Conservation (phyloP, 2,888 invertebrate species). For the Proisotoma minuta region DNA sequence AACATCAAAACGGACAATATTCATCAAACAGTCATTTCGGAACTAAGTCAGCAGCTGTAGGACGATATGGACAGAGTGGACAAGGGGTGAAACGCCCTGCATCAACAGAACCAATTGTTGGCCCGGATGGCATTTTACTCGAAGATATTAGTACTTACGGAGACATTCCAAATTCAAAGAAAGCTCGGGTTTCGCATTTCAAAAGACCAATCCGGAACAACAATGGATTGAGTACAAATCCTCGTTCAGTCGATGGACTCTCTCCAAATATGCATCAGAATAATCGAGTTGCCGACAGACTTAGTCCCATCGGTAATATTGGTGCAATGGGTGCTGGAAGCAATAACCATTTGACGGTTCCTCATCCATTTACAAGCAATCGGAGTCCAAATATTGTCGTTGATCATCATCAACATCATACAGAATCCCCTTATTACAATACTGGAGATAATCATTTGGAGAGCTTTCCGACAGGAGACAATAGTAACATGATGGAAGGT, state of each 20-base stretch:
- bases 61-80: constrained; percentile 24
- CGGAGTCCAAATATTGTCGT: constrained; percentile 32
- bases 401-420: too few species aligned
- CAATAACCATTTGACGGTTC: neutral
- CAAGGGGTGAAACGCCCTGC: constrained; percentile 57
- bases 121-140: constrained; percentile 49
- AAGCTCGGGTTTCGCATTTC: constrained; percentile 81
- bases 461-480: constrained; percentile 16
- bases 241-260: constrained; percentile 15
- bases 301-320: constrained; percentile 36
- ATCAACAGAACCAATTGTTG: constrained; percentile 51
- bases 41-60: constrained; percentile 33
- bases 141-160: constrained; percentile 25
- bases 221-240: constrained; percentile 20
- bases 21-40: constrained; percentile 51
- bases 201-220: constrained; percentile 56
- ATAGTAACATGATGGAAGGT: constrained; percentile 24
- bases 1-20: constrained; percentile 53
- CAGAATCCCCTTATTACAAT: constrained; percentile 9
- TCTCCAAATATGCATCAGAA: constrained; percentile 27
- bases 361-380: constrained; percentile 29
- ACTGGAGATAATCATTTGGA: constrained; percentile 19
- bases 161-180: constrained; percentile 58
- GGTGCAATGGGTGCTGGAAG: constrained; percentile 20
- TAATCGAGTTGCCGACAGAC: constrained; percentile 39